Evolutionary conservation across 2,113 vertebrate genomes (phyloP).

Genomic region (Polypterus senegalus): DNA sequence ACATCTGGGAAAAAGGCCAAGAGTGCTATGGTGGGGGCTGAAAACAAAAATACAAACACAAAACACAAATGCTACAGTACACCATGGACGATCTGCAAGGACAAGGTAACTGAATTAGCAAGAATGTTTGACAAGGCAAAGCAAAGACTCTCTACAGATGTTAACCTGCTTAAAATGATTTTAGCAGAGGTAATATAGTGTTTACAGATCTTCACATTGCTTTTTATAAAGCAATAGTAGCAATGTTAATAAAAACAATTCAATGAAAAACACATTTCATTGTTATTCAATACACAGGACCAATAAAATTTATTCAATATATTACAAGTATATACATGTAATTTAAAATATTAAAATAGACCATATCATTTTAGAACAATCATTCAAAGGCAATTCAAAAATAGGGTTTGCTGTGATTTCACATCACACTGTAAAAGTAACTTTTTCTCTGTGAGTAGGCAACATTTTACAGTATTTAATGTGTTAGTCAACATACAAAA

Average conservation of each 20-base stretch:
- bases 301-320: conserved; percentile 99
- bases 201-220: conserved; percentile 1
- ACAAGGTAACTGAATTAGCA: too few relatives aligned
- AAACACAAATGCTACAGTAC: too few relatives aligned
- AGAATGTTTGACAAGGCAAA: too few relatives aligned
- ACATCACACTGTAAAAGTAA: conserved; percentile 60
- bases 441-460: conserved; percentile 50
- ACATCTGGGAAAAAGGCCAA: too few relatives aligned
- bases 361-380: conserved; percentile 92
- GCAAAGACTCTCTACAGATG: too few relatives aligned
- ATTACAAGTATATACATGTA: conserved; percentile 97
- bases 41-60: too few relatives aligned
- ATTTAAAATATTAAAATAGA: conserved; percentile 99
- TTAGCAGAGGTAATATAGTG: too few relatives aligned
- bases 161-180: too few relatives aligned
- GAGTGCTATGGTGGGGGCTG: too few relatives aligned
- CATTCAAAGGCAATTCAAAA: conserved; percentile 92
- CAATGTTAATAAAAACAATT: conserved; percentile 27
- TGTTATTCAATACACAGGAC: conserved; percentile 64
- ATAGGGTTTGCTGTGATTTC: conserved; percentile 80
- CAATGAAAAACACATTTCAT: conserved; percentile 7
- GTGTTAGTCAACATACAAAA: conserved; percentile 62
- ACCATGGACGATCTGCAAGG: too few relatives aligned
- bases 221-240: conserved; percentile 29
- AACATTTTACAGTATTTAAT: conserved; percentile 43